Conservation (phyloP, 2,888 invertebrate genomes). For the Mesorhabditis belari region DNA sequence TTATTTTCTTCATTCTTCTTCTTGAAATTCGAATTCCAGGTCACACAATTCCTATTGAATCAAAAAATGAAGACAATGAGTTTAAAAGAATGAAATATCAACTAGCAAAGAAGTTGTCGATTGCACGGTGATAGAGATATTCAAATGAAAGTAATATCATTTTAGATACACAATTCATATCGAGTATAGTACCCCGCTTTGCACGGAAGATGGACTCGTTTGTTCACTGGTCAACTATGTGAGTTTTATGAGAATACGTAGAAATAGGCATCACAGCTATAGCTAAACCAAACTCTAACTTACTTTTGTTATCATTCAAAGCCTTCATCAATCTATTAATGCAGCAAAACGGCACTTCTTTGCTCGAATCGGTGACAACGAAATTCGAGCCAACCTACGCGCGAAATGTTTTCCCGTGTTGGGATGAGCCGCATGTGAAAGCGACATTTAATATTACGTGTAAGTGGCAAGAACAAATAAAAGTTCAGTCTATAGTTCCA, state of each 20-base stretch:
- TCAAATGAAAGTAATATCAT: background rate
- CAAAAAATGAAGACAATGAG: background rate
- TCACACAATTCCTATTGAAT: background rate
- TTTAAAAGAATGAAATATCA: background rate
- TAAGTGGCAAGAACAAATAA: slow-evolving; percentile 23
- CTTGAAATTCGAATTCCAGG: background rate
- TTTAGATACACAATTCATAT: slow-evolving; percentile 27
- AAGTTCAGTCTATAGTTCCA: too few species aligned
- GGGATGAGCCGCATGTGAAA: slow-evolving; percentile 48
- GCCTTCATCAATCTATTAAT: background rate
- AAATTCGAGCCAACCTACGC: slow-evolving; percentile 51
- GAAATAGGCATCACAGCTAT: too few species aligned
- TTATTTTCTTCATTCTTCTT: background rate
- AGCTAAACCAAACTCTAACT: too few species aligned
- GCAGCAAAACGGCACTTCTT: background rate
- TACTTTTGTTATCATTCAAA: too few species aligned
- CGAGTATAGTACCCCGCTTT: slow-evolving; percentile 24
- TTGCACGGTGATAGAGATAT: background rate
- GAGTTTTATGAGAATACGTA: too few species aligned
- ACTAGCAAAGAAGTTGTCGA: background rate
- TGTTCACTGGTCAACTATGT: slow-evolving; percentile 15
- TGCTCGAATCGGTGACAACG: slow-evolving; percentile 35
- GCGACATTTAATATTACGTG: slow-evolving; percentile 46
- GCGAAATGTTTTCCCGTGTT: slow-evolving; percentile 45
- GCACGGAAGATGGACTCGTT: slow-evolving; percentile 22